Percentiles rank a stretch among this genome's conserved stretches.
Evolutionary conservation across 1,140 invertebrate species (phyloP).

Genomic region (Teleopsis dalmanni): DNA sequence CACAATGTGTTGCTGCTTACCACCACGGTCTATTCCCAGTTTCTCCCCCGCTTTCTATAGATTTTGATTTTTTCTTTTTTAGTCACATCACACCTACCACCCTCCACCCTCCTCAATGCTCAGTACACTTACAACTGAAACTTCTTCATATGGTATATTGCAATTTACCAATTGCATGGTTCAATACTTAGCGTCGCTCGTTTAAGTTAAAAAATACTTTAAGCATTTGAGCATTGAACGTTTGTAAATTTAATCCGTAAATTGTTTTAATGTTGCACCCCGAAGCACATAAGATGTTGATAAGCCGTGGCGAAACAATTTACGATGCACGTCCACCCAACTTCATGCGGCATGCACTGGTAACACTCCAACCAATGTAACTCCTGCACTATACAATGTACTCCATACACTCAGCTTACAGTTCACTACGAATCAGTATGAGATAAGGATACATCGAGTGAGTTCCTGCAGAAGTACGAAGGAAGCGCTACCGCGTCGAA

Average conservation of each 20-base stretch:
- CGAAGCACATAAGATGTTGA: constrained; percentile 22
- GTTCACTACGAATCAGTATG: not conserved
- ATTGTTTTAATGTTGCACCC: constrained; percentile 34
- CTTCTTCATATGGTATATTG: no score
- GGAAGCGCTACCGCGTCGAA: not conserved
- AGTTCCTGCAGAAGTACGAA: not conserved
- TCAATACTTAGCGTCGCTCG: no score
- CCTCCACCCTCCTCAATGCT: no score
- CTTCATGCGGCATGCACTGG: constrained; percentile 12
- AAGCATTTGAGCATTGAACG: constrained; percentile 8
- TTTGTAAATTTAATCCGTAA: constrained; percentile 27
- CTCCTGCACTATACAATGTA: not conserved
- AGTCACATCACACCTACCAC: no score
- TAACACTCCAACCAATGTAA: constrained; percentile 18
- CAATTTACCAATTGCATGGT: constrained; percentile 17
- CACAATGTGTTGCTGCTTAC: constrained; percentile 13
- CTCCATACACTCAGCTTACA: not conserved
- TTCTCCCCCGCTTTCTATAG: no score
- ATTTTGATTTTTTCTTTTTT: no score
- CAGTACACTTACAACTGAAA: no score
- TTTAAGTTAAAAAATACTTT: constrained; percentile 40
- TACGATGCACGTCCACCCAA: constrained; percentile 16
- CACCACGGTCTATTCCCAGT: no score
- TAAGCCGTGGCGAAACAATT: constrained; percentile 39
- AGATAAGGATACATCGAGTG: constrained; percentile 3